Evolutionary conservation across 1,140 invertebrate species (phyloP), one percentile per base, ranked within the genome.

Genomic region (Scaptomyza montana): DNA sequence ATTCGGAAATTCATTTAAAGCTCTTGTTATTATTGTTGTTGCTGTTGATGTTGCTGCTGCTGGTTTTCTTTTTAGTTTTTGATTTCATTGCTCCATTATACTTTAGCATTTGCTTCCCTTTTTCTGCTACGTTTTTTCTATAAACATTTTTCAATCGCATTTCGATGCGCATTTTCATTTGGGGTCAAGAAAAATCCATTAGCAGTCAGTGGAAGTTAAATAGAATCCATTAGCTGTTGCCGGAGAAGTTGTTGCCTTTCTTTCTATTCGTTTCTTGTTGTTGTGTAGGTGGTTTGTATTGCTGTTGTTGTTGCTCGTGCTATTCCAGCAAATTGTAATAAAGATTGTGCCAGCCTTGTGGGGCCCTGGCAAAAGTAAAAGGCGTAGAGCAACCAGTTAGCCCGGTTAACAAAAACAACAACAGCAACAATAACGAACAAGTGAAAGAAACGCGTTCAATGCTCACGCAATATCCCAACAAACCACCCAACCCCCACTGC

Each of bases 141-240:
- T 79, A 89, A 87, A 78, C 75, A 87, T 78, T 85, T 84, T 89
- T 89, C 78, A 90, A 89, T 89, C 85, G 84, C 79, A 89, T 89
- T 89, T 89, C 84, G 84, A 89, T 89, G 84, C 84, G 84, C 84
- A 85, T 90, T 90, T 90, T 85, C 78, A 89, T 90, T 90, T 90
- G 89, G 89, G 89, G 89, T 90, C 89, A 90, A 90, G 89, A 90
- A 90, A 90, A 90, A 89, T 90, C 89, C 89, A 90, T 90, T 90
- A 90, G 85, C 84, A 90, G 89, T 90, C 84, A 60, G 78, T 90
- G 80, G 82, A 90, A 90, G 89, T 90, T 89, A 89, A 90, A 90
- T 89, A 90, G 89, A 90, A 90, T 90, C 89, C 89, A 90, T 90
- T 90, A 90, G 89, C 89, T 89, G 71, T 59, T 79, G 69, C 76